These are phyloP conservation scores for Ptilorrhoa leucosticta DNA, from an alignment of 2,113 vertebrate genomes.

Conservation along the genomic window DNA sequence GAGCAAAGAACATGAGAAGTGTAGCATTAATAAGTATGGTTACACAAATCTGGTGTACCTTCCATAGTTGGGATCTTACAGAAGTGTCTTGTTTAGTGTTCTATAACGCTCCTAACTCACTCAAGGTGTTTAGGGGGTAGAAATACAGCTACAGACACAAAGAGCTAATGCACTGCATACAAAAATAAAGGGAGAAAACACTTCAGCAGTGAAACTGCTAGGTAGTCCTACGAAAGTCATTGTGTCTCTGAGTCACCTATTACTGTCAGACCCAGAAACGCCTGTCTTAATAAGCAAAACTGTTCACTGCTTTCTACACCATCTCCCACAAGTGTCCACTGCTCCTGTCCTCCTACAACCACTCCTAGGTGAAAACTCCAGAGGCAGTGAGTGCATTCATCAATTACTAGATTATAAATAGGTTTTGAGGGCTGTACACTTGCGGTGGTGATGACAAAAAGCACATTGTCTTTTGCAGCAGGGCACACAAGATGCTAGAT, in stretches of 20 bases:
- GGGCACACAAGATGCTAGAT: background rate
- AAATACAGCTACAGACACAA: background rate
- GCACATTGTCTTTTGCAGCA: fast-evolving
- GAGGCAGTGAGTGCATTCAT: background rate
- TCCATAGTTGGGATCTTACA: background rate
- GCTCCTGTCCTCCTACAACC: background rate
- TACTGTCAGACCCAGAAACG: background rate
- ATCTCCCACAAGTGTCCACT: background rate
- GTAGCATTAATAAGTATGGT: background rate
- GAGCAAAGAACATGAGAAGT: background rate
- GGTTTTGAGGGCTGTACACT: background rate
- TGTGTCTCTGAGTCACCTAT: background rate
- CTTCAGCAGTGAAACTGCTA: background rate
- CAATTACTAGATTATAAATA: background rate
- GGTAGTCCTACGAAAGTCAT: background rate
- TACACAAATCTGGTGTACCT: background rate
- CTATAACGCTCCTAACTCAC: background rate
- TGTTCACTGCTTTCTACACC: background rate
- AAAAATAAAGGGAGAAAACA: background rate
- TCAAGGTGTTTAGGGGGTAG: fast-evolving
- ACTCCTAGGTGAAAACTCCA: background rate
- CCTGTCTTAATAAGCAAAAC: background rate
- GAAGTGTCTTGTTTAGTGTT: background rate
- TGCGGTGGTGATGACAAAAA: background rate
- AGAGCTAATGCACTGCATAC: background rate